Evolutionary conservation across 2,797 vertebrate genomes (phyloP).

Genomic region (Margarornis squamiger): DNA sequence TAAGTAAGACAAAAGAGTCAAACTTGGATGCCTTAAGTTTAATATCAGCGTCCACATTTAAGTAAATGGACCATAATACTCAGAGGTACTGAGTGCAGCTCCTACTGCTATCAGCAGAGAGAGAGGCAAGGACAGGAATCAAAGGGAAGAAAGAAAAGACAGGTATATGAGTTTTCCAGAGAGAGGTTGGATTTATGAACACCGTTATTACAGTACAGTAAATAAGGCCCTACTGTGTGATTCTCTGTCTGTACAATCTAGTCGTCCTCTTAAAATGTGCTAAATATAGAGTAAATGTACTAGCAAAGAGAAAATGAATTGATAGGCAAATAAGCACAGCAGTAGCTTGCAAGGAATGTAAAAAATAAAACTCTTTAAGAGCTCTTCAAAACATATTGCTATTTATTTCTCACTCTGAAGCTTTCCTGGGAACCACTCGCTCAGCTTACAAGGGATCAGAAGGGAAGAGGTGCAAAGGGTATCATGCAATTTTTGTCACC

Average conservation of each 20-base stretch:
- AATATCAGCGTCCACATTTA: not conserved
- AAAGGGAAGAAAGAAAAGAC: slow-evolving; percentile 12
- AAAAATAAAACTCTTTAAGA: slow-evolving; percentile 51
- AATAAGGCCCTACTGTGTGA: slow-evolving; percentile 59
- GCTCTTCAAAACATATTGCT: slow-evolving; percentile 44
- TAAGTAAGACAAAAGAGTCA: slow-evolving; percentile 51
- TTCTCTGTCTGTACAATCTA: slow-evolving; percentile 60
- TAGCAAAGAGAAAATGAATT: slow-evolving; percentile 68
- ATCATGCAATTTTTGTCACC: not conserved
- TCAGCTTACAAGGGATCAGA: not conserved
- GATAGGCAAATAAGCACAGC: slow-evolving; percentile 74
- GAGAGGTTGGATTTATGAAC: slow-evolving; percentile 58
- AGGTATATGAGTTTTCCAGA: slow-evolving; percentile 29
- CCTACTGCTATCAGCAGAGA: not conserved
- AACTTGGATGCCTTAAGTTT: slow-evolving; percentile 31
- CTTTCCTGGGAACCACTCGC: not conserved
- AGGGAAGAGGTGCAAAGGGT: not conserved
- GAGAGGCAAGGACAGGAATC: not conserved
- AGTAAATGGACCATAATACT: slow-evolving; percentile 38
- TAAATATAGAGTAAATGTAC: slow-evolving; percentile 71
- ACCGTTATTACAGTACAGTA: slow-evolving; percentile 57
- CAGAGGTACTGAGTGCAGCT: not conserved
- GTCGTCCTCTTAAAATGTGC: slow-evolving; percentile 62
- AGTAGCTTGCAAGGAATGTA: slow-evolving; percentile 46
- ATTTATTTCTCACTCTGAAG: slow-evolving; percentile 27